Evolutionary conservation across 2,113 vertebrate species (phyloP).

Genomic region (Boulengeromyrus knoepffleri): DNA sequence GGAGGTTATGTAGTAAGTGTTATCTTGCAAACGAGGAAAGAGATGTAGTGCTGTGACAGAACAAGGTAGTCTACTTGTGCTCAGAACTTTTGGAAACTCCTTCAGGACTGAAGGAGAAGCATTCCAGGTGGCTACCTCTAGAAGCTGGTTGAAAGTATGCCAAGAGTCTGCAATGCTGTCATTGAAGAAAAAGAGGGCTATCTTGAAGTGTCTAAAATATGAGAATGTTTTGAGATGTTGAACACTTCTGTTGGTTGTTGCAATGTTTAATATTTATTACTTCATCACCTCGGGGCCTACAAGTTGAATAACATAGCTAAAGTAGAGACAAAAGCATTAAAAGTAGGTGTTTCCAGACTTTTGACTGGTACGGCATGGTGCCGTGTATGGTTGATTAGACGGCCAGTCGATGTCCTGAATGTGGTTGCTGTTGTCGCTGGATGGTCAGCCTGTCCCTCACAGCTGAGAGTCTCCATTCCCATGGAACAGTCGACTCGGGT

Average conservation of each 20-base stretch:
- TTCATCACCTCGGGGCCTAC: background rate
- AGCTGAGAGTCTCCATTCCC: background rate
- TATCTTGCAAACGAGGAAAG: background rate
- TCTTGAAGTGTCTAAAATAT: background rate
- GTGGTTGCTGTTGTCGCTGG: background rate
- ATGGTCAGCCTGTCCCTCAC: background rate
- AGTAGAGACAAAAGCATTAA: background rate
- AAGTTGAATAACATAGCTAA: background rate
- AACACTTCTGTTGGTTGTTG: background rate
- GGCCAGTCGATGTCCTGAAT: background rate
- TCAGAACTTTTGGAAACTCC: background rate
- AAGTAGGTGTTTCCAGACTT: background rate
- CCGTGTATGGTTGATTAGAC: background rate
- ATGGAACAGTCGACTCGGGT: background rate
- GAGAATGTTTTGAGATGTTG: background rate
- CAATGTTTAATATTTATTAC: background rate
- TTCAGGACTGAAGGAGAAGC: background rate
- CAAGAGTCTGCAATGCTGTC: background rate
- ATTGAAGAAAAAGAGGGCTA: background rate
- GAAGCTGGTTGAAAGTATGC: background rate
- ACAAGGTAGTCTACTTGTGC: background rate
- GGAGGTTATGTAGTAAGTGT: background rate
- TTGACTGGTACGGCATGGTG: background rate
- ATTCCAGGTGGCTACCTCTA: background rate
- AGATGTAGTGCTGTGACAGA: background rate